phyloP scores from a whole-genome alignment of 2,797 vertebrate genomes.

The Pampus argenteus region DNA sequence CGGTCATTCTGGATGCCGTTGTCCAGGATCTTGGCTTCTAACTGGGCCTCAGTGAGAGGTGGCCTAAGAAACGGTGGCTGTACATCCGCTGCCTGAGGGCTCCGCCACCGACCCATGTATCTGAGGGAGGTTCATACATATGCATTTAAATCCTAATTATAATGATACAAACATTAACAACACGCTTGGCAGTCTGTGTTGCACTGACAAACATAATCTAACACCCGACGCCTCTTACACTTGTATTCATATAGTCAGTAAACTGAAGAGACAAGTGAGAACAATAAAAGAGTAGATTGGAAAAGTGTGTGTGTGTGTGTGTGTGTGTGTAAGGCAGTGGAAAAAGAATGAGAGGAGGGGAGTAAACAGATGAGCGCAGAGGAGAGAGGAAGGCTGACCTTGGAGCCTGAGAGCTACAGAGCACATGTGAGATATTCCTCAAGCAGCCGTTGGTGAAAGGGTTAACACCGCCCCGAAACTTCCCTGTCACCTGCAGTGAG shows the following conservation, averaged over 20 bases:
- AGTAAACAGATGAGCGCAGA: slow-evolving; percentile 25
- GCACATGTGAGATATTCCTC: slow-evolving; percentile 93
- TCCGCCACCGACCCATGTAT: slow-evolving; percentile 90
- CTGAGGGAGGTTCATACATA: slow-evolving; percentile 73
- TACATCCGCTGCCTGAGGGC: slow-evolving; percentile 87
- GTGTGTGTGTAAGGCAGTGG: too few species aligned
- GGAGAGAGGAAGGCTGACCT: slow-evolving; percentile 82
- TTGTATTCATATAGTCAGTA: slow-evolving; percentile 30
- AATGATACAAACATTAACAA: background rate
- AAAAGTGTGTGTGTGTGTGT: too few species aligned
- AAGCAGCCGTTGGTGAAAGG: slow-evolving; percentile 96
- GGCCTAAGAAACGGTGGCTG: slow-evolving; percentile 94
- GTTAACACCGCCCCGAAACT: slow-evolving; percentile 97
- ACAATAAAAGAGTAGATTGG: slow-evolving; percentile 29
- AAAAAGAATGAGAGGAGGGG: slow-evolving; percentile 28
- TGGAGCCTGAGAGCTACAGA: slow-evolving; percentile 96
- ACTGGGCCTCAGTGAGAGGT: slow-evolving; percentile 89
- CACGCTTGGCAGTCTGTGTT: background rate
- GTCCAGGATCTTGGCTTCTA: slow-evolving; percentile 94
- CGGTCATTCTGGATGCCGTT: slow-evolving; percentile 95
- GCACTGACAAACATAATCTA: background rate
- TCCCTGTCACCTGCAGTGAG: slow-evolving; percentile 92
- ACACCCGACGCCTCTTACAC: background rate
- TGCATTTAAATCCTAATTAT: slow-evolving; percentile 1
- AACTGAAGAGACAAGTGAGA: slow-evolving; percentile 32